A percentile compares a stretch with the other conserved stretches of the same genome.
Evolutionary conservation across 2,888 invertebrate species (phyloP).

Genomic region (Drosophila niveifrons): DNA sequence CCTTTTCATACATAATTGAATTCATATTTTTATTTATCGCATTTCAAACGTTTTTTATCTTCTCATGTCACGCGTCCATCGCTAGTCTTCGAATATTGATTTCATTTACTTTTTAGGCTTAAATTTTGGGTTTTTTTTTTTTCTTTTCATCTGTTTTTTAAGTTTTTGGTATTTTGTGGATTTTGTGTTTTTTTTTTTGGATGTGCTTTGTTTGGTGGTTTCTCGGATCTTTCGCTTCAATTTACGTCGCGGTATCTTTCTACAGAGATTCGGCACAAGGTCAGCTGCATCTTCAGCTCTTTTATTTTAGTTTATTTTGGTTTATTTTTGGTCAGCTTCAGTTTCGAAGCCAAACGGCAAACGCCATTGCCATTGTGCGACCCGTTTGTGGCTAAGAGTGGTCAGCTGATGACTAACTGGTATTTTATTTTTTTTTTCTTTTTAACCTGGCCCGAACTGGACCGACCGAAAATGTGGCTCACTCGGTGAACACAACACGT

Average conservation of each 20-base stretch:
- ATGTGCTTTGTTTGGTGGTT: constrained; percentile 4
- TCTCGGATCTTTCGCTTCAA: constrained; percentile 23
- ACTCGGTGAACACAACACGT: constrained; percentile 41
- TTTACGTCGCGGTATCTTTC: constrained; percentile 45
- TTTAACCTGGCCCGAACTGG: constrained; percentile 38
- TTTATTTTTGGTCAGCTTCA: constrained; percentile 16
- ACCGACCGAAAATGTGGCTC: constrained; percentile 9
- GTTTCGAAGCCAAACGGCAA: constrained; percentile 35
- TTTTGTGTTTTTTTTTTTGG: neutral
- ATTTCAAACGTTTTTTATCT: too few relatives aligned
- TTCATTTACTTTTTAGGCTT: neutral
- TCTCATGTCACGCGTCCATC: too few relatives aligned
- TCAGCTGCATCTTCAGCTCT: constrained; percentile 78
- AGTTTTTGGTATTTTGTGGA: constrained; percentile 3
- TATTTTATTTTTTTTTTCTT: constrained; percentile 37
- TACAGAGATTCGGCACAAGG: constrained; percentile 74
- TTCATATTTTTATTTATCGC: too few relatives aligned
- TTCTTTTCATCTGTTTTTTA: neutral
- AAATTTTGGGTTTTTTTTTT: neutral
- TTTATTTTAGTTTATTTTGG: constrained; percentile 5
- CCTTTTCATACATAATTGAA: too few relatives aligned
- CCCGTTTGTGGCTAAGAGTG: constrained; percentile 41
- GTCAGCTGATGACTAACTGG: constrained; percentile 67
- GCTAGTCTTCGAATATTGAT: neutral
- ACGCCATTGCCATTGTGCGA: constrained; percentile 58